Evolutionary conservation across 2,113 vertebrate genomes (phyloP).

Genomic region (Bufo gargarizans): DNA sequence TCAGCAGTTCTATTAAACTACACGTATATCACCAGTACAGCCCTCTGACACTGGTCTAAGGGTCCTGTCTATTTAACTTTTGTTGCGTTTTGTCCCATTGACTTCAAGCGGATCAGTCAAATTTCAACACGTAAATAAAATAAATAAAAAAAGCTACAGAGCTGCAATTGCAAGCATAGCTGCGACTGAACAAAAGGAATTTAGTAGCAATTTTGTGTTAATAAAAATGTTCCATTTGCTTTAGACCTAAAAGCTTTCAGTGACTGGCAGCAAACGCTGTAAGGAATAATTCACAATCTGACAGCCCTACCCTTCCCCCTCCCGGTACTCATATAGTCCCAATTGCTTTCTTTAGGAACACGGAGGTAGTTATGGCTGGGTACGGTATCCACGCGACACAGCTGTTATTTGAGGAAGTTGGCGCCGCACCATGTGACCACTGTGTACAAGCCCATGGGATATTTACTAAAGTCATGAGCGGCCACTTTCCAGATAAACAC

Average conservation of each 20-base stretch:
- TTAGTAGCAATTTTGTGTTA: not conserved
- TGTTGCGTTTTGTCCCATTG: not conserved
- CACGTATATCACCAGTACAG: too few relatives aligned
- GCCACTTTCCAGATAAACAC: constrained; percentile 15
- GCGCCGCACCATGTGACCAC: not conserved
- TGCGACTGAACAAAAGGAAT: not conserved
- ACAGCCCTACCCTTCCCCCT: not conserved
- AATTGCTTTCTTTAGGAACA: not conserved
- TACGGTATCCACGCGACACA: not conserved
- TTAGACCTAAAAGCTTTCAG: not conserved
- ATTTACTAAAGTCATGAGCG: constrained; percentile 4
- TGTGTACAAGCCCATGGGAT: constrained; percentile 13
- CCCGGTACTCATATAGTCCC: not conserved
- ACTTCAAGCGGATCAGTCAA: not conserved
- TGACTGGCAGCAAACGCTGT: not conserved
- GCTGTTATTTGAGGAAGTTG: constrained; percentile 6
- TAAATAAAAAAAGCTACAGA: not conserved
- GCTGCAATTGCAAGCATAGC: not conserved
- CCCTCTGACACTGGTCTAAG: too few relatives aligned
- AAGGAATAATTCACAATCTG: not conserved
- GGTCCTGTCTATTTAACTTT: not conserved
- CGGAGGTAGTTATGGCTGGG: not conserved
- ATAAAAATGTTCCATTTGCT: not conserved
- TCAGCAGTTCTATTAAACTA: too few relatives aligned
- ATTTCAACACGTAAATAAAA: not conserved